Evolutionary conservation across 2,113 vertebrate genomes (phyloP).

Genomic region (Anoplopoma fimbria): DNA sequence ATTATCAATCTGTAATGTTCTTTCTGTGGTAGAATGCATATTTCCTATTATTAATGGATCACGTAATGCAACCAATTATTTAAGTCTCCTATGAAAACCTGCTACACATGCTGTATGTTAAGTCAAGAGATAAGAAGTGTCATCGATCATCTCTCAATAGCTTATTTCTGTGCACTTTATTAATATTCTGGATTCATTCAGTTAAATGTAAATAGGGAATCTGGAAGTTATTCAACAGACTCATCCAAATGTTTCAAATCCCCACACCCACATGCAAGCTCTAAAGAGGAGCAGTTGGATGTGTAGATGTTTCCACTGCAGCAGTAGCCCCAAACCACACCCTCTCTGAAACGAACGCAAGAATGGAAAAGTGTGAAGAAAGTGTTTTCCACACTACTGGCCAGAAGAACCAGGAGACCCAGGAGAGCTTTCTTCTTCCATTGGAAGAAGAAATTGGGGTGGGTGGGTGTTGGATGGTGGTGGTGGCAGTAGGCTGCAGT

Average conservation of each 20-base stretch:
- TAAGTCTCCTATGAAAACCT: not conserved
- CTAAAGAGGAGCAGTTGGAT: slow-evolving; percentile 38
- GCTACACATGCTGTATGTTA: no score
- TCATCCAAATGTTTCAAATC: not conserved
- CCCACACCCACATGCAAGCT: slow-evolving; percentile 20
- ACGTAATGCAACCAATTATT: not conserved
- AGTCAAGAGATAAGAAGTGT: not conserved
- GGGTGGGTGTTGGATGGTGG: not conserved
- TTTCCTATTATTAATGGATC: not conserved
- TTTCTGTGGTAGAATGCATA: not conserved
- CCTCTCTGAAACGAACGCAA: slow-evolving; percentile 54
- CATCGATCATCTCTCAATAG: not conserved
- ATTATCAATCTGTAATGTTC: not conserved
- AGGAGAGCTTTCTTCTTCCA: slow-evolving; percentile 35
- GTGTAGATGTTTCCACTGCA: slow-evolving; percentile 70
- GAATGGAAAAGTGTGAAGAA: slow-evolving; percentile 72
- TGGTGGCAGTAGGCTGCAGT: slow-evolving; percentile 16
- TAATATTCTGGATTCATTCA: not conserved
- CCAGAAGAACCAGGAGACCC: slow-evolving; percentile 72
- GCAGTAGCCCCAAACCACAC: slow-evolving; percentile 71
- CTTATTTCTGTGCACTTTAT: not conserved
- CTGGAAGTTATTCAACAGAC: not conserved
- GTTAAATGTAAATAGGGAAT: not conserved
- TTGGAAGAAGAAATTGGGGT: slow-evolving; percentile 18
- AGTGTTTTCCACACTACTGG: slow-evolving; percentile 74